Conservation (phyloP, 2,888 invertebrate genomes). For the Lasioglossum pauxillum region DNA sequence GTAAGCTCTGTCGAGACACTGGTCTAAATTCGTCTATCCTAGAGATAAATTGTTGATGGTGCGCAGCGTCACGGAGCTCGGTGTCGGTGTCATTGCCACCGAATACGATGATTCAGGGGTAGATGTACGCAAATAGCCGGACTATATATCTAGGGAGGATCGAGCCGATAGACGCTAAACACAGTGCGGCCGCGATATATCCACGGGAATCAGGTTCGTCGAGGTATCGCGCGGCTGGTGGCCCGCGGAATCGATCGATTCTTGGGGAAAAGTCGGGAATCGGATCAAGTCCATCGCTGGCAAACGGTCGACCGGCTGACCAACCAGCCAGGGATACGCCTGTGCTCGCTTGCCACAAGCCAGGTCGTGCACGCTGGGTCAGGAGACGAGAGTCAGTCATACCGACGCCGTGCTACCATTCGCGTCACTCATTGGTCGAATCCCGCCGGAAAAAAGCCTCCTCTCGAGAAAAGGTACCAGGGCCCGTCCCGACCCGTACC, state of each 20-base stretch:
- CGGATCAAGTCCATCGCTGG: constrained; percentile 61
- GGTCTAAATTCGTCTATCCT: neutral
- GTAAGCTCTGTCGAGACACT: no score
- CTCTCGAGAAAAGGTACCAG: constrained; percentile 23
- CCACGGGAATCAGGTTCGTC: neutral
- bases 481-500: neutral
- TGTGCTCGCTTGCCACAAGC: constrained; percentile 64
- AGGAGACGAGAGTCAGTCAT: constrained; percentile 79
- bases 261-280: constrained; percentile 64
- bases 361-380: constrained; percentile 71
- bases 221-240: neutral
- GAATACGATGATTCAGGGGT: neutral
- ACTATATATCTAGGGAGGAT: neutral
- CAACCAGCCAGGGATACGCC: constrained; percentile 68
- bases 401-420: constrained; percentile 79
- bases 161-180: neutral
- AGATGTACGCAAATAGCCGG: neutral
- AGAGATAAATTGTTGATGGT: no score
- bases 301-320: constrained; percentile 62
- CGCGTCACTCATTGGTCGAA: constrained; percentile 73
- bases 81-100: constrained; percentile 1
- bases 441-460: constrained; percentile 25
- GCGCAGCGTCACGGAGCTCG: neutral
- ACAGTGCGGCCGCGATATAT: constrained; percentile 6
- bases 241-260: constrained; percentile 45